Conservation (phyloP, 2,113 vertebrate species). For the Pelmatolapia mariae region DNA sequence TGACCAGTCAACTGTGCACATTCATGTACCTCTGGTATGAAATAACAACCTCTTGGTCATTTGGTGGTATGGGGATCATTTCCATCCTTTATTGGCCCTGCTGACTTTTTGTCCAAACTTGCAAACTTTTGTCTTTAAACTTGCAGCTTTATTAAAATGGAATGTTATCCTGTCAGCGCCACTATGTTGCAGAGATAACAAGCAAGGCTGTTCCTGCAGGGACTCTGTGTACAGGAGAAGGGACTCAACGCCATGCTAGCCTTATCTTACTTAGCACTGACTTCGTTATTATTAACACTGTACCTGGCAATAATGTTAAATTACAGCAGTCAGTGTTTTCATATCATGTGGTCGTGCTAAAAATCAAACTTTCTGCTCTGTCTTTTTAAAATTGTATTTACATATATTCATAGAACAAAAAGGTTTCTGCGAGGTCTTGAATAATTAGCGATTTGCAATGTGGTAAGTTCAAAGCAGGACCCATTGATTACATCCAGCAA, state of each 20-base stretch:
- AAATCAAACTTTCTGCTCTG: neutral
- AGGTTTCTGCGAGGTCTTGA: neutral
- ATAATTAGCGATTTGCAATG: neutral
- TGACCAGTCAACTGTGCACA: neutral
- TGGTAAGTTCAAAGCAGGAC: neutral
- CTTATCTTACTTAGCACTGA: neutral
- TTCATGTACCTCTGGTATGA: neutral
- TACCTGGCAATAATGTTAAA: neutral
- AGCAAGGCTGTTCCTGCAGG: neutral
- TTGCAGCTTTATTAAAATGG: neutral
- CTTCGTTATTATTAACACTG: neutral
- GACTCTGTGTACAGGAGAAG: neutral
- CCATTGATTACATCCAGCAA: neutral
- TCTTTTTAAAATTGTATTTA: neutral
- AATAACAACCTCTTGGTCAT: neutral
- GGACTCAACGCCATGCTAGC: neutral
- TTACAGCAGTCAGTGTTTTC: neutral
- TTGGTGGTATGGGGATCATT: neutral
- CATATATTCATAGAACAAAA: neutral
- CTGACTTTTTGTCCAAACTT: neutral
- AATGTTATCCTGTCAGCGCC: neutral
- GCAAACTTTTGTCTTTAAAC: neutral
- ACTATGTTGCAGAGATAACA: neutral
- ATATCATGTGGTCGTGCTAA: neutral
- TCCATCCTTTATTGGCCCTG: neutral